A percentile compares a stretch with the other conserved stretches of the same genome.
Evolutionary conservation across 2,888 invertebrate species (phyloP).

Genomic region (Noctua pronuba): DNA sequence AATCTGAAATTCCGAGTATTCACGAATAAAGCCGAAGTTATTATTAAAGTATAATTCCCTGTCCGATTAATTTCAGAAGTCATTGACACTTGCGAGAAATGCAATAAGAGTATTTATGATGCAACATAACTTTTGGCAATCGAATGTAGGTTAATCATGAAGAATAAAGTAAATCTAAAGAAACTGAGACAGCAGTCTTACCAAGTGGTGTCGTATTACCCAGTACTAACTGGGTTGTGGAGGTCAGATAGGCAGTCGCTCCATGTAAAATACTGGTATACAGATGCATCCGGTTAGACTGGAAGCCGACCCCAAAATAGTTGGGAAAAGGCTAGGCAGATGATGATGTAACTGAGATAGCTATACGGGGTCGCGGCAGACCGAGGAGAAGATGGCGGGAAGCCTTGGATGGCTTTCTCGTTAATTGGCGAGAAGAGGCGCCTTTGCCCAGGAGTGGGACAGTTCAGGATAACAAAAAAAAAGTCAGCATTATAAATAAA

Average conservation of each 20-base stretch:
- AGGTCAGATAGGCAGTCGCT: too few relatives aligned
- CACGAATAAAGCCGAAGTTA: constrained; percentile 24
- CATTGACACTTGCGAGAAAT: constrained; percentile 20
- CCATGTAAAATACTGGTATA: too few relatives aligned
- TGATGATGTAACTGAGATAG: neutral
- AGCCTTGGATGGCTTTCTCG: too few relatives aligned
- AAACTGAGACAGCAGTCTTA: neutral
- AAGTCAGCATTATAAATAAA: neutral
- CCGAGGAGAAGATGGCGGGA: too few relatives aligned
- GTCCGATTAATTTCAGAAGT: constrained; percentile 16
- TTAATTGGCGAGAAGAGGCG: too few relatives aligned
- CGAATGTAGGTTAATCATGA: constrained; percentile 1
- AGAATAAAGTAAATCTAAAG: neutral
- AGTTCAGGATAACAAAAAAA: neutral
- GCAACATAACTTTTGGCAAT: constrained; percentile 3
- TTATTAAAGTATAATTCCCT: constrained; percentile 9
- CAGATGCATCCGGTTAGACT: too few relatives aligned
- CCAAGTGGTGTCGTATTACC: too few relatives aligned
- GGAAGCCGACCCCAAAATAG: too few relatives aligned
- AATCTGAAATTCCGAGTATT: constrained; percentile 48
- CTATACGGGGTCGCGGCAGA: too few relatives aligned
- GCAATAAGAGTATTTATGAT: constrained; percentile 20
- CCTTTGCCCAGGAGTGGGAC: too few relatives aligned
- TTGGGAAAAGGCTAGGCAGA: too few relatives aligned
- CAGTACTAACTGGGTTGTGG: too few relatives aligned